phyloP scores from a whole-genome alignment of 2,113 vertebrate genomes.

The Echinops telfairi region DNA sequence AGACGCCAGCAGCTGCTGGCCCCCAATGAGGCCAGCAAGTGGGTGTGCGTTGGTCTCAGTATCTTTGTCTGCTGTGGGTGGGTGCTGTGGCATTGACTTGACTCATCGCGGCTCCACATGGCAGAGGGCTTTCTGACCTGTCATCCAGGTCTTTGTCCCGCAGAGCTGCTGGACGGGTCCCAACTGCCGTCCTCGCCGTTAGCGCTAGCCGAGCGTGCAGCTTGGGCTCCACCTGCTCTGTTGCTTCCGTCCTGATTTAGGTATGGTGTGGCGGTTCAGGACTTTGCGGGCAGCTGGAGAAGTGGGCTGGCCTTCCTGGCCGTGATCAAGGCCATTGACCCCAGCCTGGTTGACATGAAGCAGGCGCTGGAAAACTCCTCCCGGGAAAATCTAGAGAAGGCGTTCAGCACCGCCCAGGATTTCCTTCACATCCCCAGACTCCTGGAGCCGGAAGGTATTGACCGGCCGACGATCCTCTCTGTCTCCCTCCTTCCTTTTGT shows the following conservation, averaged over 20 bases:
- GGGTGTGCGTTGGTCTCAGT: too few species aligned
- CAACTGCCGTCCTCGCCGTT: neutral
- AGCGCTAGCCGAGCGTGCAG: neutral
- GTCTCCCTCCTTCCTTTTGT: neutral
- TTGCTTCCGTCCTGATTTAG: conserved; percentile 80
- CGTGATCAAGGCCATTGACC: conserved; percentile 96
- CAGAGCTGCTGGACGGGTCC: neutral
- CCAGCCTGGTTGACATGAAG: conserved; percentile 95
- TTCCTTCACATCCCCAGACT: conserved; percentile 94
- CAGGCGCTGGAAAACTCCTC: conserved; percentile 91
- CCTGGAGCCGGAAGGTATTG: conserved; percentile 95
- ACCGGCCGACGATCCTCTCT: too few species aligned
- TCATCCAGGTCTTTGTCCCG: neutral
- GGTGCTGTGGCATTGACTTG: neutral
- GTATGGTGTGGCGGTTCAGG: conserved; percentile 95
- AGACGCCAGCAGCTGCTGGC: neutral
- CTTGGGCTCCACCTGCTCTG: accelerated
- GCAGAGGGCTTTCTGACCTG: neutral
- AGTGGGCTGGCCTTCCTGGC: conserved; percentile 97
- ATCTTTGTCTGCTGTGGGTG: neutral
- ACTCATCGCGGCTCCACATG: neutral
- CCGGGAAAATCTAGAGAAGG: conserved; percentile 94
- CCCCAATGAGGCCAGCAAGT: too few species aligned
- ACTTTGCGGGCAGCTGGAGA: conserved; percentile 96
- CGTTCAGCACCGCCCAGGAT: conserved; percentile 94